Evolutionary conservation across 2,797 vertebrate genomes (phyloP).

Genomic region (Oreonectes daqikongensis): DNA sequence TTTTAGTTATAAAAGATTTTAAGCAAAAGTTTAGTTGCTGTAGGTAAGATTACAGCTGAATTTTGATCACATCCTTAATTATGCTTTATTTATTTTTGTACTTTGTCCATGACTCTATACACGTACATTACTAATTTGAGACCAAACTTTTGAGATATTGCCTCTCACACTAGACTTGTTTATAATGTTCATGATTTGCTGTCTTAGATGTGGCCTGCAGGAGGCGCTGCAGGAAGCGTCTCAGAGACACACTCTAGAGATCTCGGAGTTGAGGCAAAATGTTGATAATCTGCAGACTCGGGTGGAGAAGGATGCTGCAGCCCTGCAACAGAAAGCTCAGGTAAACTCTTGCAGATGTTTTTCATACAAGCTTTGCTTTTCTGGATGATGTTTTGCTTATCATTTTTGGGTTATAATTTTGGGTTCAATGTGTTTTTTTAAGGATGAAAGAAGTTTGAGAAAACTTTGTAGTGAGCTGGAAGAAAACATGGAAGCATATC

Average conservation of each 20-base stretch:
- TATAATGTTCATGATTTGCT: neutral
- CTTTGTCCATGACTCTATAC: too few relatives aligned
- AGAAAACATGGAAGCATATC: constrained; percentile 66
- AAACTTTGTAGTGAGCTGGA: constrained; percentile 69
- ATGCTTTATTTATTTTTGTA: too few relatives aligned
- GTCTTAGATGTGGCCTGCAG: constrained; percentile 79
- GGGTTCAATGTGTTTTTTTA: neutral
- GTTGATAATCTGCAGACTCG: constrained; percentile 70
- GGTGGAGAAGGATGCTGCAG: constrained; percentile 73
- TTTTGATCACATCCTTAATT: too few relatives aligned
- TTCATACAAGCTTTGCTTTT: neutral
- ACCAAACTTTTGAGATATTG: neutral
- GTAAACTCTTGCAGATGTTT: constrained; percentile 67
- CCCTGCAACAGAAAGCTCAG: constrained; percentile 80
- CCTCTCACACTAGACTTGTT: neutral
- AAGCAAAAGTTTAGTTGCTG: too few relatives aligned
- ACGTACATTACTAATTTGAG: too few relatives aligned
- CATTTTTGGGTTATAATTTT: neutral
- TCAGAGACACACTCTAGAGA: constrained; percentile 62
- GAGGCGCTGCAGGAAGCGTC: constrained; percentile 70
- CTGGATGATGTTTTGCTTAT: neutral
- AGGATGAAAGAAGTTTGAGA: constrained; percentile 72
- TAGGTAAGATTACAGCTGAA: too few relatives aligned
- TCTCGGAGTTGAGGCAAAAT: constrained; percentile 72
- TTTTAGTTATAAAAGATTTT: too few relatives aligned